phyloP scores from a whole-genome alignment of 2,113 vertebrate genomes.

The Cochlearius cochlearius region DNA sequence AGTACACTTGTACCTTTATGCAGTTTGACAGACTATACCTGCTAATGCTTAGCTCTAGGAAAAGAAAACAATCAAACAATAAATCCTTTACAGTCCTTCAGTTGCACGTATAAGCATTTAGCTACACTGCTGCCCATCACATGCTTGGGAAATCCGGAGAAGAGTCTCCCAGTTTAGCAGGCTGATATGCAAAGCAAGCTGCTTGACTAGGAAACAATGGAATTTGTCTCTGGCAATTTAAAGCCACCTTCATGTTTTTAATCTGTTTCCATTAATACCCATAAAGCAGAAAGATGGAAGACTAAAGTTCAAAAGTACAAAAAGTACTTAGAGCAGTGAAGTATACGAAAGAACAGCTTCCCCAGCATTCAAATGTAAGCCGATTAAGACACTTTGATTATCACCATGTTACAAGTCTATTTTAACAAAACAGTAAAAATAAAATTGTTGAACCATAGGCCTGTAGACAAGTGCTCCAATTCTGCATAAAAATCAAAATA shows the following conservation, averaged over 20 bases:
- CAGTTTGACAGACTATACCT: neutral
- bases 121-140: neutral
- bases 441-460: neutral
- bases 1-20: neutral
- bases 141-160: neutral
- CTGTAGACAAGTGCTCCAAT: neutral
- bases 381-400: constrained; percentile 33
- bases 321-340: constrained; percentile 36
- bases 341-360: neutral
- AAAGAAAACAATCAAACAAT: neutral
- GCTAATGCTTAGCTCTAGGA: neutral
- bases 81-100: neutral
- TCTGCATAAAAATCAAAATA: neutral
- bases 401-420: neutral
- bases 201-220: neutral
- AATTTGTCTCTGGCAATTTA: neutral
- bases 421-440: neutral
- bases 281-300: constrained; percentile 35
- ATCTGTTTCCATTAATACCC: constrained; percentile 45
- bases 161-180: neutral
- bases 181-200: neutral
- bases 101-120: neutral
- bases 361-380: constrained; percentile 7
- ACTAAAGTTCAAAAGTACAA: constrained; percentile 51
- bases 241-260: constrained; percentile 27